Percentiles rank a stretch among this genome's conserved stretches.
These are phyloP conservation scores for Pelodiscus sinensis DNA, from an alignment of 2,113 vertebrate species.

Conservation along the genomic window DNA sequence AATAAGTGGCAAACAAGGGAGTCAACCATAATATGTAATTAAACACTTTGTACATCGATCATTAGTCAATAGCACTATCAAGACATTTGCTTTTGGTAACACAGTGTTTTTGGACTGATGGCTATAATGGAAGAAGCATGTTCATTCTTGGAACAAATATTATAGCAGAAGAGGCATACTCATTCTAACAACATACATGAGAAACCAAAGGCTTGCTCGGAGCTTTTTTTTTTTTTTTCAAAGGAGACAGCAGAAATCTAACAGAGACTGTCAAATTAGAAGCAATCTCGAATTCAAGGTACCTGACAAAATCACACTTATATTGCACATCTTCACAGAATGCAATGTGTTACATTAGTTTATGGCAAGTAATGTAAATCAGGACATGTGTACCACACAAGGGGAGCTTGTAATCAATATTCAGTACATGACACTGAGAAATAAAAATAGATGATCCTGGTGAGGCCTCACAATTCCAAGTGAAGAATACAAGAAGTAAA, in stretches of 20 bases:
- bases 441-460: conserved; percentile 24
- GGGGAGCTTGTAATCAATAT: conserved; percentile 44
- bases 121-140: background rate
- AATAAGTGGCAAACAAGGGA: conserved; percentile 71
- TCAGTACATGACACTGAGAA: background rate
- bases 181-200: conserved; percentile 17
- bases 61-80: conserved; percentile 59
- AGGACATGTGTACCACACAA: background rate
- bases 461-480: background rate
- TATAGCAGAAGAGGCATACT: background rate
- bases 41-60: conserved; percentile 69
- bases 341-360: conserved; percentile 6
- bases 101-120: conserved; percentile 21
- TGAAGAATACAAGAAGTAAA: conserved; percentile 22
- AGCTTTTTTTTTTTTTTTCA: background rate
- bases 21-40: conserved; percentile 69
- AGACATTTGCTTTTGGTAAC: conserved; percentile 36
- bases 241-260: background rate
- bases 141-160: conserved; percentile 1
- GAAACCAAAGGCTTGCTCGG: background rate
- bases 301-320: background rate
- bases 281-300: background rate
- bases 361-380: conserved; percentile 48
- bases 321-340: background rate
- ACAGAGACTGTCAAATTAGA: conserved; percentile 3